Evolutionary conservation across 2,888 invertebrate genomes (phyloP).

Genomic region (Biston stratarius): DNA sequence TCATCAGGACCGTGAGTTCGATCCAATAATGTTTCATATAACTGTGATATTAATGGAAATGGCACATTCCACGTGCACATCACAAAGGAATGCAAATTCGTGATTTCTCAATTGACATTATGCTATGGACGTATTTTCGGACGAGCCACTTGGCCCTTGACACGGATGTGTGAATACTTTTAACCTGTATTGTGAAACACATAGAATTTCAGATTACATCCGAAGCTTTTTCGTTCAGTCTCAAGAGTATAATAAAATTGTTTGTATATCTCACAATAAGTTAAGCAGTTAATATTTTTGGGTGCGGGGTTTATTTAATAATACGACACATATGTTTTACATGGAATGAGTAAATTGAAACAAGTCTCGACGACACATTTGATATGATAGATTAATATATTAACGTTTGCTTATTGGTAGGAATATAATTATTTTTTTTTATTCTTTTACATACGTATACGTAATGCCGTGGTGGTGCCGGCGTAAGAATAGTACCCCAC

Average conservation of each 20-base stretch:
- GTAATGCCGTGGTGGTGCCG: no score
- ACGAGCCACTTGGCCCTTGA: constrained; percentile 26
- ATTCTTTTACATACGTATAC: no score
- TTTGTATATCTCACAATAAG: background rate
- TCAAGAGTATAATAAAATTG: background rate
- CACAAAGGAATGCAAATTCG: constrained; percentile 20
- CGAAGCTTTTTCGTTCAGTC: background rate
- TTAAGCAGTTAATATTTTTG: no score
- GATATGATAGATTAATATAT: no score
- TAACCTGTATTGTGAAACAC: constrained; percentile 14
- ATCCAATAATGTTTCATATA: background rate
- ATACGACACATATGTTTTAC: no score
- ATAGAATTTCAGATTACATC: constrained; percentile 1
- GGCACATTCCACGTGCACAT: constrained; percentile 1
- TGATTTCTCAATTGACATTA: constrained; percentile 37
- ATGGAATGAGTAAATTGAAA: no score
- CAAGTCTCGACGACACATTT: no score
- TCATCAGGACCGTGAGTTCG: no score
- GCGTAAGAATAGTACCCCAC: no score
- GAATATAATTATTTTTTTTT: no score
- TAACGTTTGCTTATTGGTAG: no score
- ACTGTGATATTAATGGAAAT: background rate
- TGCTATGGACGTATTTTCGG: constrained; percentile 28
- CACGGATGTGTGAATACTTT: constrained; percentile 20
- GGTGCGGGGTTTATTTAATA: no score